These are phyloP conservation scores for Muntiacus reevesi DNA, from an alignment of 2,113 vertebrate species.

Conservation along the genomic window DNA sequence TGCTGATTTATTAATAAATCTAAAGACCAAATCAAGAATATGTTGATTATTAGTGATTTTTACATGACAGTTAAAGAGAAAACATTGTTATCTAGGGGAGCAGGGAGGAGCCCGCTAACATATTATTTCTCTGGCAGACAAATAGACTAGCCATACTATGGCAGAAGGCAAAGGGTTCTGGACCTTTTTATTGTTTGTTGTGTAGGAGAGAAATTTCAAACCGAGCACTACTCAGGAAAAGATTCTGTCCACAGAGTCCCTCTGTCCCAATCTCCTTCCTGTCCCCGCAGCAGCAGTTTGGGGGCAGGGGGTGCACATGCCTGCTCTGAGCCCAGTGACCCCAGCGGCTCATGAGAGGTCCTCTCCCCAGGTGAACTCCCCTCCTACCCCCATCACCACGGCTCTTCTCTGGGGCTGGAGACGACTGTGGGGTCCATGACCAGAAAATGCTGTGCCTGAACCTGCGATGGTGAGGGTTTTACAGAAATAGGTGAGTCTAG, in stretches of 20 bases:
- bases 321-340: background rate
- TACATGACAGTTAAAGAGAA: background rate
- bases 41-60: background rate
- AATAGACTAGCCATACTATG: background rate
- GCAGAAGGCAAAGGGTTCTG: background rate
- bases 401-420: background rate
- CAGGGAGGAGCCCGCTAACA: background rate
- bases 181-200: background rate
- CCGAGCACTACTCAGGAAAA: background rate
- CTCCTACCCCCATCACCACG: rapidly evolving
- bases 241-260: background rate
- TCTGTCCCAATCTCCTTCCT: background rate
- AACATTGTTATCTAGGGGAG: background rate
- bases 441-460: background rate
- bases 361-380: too few species aligned
- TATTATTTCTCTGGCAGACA: background rate
- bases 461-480: background rate
- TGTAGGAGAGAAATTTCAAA: background rate
- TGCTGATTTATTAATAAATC: background rate
- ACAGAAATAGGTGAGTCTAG: background rate
- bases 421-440: background rate
- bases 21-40: background rate
- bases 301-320: background rate
- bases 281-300: background rate
- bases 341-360: background rate